Conservation (phyloP, 2,113 vertebrate species). For the Heloderma charlesbogerti region DNA sequence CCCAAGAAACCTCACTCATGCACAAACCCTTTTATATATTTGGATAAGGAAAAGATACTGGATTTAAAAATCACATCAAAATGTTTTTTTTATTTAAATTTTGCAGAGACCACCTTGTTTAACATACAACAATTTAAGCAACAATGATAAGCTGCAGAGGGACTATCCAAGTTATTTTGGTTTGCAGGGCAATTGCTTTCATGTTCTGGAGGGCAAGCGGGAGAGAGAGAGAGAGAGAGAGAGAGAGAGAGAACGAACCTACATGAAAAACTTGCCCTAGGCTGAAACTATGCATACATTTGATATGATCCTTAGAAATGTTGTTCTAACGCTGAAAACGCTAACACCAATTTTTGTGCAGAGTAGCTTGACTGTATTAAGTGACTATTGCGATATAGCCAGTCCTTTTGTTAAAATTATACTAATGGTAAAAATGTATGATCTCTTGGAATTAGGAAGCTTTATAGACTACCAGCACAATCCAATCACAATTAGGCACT, state of each 20-base stretch:
- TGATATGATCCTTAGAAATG: constrained; percentile 44
- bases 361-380: constrained; percentile 31
- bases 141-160: constrained; percentile 15
- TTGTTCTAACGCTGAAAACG: constrained; percentile 59
- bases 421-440: constrained; percentile 33
- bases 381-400: not conserved
- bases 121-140: not conserved
- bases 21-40: not conserved
- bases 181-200: constrained; percentile 13
- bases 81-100: not conserved
- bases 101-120: not conserved
- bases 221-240: too few species aligned
- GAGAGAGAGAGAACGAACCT: not conserved
- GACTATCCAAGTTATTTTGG: constrained; percentile 32
- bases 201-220: not conserved
- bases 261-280: constrained; percentile 17
- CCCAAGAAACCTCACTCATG: not conserved
- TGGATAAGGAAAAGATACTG: not conserved
- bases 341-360: constrained; percentile 56
- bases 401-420: constrained; percentile 46
- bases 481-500: not conserved
- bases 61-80: not conserved
- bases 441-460: not conserved
- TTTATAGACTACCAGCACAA: not conserved
- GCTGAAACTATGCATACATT: constrained; percentile 51